These are phyloP conservation scores for Dermochelys coriacea DNA, from an alignment of 2,797 vertebrate genomes.

Conservation along the genomic window DNA sequence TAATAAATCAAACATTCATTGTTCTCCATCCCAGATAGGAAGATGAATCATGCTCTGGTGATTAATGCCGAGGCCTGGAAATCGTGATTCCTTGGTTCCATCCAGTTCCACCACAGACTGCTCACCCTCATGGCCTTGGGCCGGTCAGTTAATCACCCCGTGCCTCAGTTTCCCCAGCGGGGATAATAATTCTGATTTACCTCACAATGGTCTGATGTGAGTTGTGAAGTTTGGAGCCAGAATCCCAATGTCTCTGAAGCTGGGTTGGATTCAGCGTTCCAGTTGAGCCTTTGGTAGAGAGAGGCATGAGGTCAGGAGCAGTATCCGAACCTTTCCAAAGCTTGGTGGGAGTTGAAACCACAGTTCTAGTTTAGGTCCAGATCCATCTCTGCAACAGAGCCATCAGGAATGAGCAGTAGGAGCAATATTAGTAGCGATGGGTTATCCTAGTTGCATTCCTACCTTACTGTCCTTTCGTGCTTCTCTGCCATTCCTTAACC, in stretches of 20 bases:
- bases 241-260: not conserved
- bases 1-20: not conserved
- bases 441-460: not conserved
- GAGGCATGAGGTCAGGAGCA: rapidly evolving
- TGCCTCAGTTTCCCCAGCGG: slow-evolving; percentile 8
- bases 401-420: slow-evolving; percentile 57
- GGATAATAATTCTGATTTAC: not conserved
- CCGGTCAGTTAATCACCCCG: not conserved
- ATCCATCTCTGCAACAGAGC: slow-evolving; percentile 57
- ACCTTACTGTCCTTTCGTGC: slow-evolving; percentile 37
- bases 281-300: not conserved
- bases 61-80: not conserved
- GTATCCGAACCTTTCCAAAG: not conserved
- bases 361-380: not conserved
- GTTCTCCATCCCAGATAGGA: not conserved
- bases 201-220: not conserved
- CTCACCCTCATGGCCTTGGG: not conserved
- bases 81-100: not conserved
- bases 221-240: not conserved
- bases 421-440: slow-evolving; percentile 47
- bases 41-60: not conserved
- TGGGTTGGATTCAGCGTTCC: rapidly evolving
- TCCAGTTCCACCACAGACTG: not conserved
- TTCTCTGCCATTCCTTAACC: not conserved
- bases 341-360: not conserved